Base-by-base conservation (phyloP, 2,797 vertebrate genomes). In the Spondyliosoma cantharus region DNA sequence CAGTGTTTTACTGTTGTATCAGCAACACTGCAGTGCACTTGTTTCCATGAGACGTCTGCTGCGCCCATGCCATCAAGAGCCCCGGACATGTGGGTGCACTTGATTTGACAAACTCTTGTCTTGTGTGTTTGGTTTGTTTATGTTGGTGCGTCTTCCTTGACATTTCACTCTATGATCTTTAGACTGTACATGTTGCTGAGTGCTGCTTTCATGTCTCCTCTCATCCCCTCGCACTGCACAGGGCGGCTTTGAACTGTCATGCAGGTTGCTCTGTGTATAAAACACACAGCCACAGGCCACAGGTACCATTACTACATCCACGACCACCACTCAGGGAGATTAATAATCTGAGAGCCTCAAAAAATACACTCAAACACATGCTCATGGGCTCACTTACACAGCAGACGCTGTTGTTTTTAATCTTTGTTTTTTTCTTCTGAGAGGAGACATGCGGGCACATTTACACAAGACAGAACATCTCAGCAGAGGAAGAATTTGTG, bases 121-220 rank as follows among this genome's bases (percentile, higher is more conserved):
- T n/a, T n/a, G 89, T 83, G 84, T 70, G 78, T 88, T 92, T 88
- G 76, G 91, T 92, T 90, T 91, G 89, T 85, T 93, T 91, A 90
- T 89, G 85, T 91, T 86, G 91, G 87, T 87, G 76, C 43, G 54
- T 82, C 80, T 71, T 66, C 63, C 73, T 79, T 78, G 71, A 70
- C 78, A 74, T 78, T 81, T 62, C 25, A 8, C 83, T 79, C 87
- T 92, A 87, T 93, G 92, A 93, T 94, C 90, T 93, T 84, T 49
- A 71, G 86, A 77, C 71, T 53, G 73, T 59, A 63, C 77, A 86
- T 70, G 85, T 71, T 61, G 61, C 56, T 70, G 85, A 94, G 94
- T 86, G 88, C 82, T 81, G 82, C 94, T 95, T 95, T 95, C 87
- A 95, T 94, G 93, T 94, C 83, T 88, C 87, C 88, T 81, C 87